A percentile compares a stretch with the other conserved stretches of the same genome.
These are phyloP conservation scores for Ciconia boyciana DNA, from an alignment of 2,113 vertebrate species.

Conservation along the genomic window DNA sequence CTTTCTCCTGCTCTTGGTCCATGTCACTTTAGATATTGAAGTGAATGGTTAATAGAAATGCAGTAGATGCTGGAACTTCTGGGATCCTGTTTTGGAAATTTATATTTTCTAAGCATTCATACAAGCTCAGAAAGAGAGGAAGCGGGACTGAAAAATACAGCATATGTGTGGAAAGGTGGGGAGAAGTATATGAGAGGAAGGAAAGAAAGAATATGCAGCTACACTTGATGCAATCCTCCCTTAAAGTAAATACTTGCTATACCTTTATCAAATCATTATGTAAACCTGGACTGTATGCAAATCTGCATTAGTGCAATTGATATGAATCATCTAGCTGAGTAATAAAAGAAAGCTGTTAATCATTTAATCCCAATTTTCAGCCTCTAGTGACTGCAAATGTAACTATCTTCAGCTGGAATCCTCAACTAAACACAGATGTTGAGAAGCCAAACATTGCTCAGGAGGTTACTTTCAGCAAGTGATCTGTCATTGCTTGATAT, in stretches of 20 bases:
- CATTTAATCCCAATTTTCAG: not conserved
- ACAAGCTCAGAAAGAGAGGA: not conserved
- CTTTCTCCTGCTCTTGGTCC: not conserved
- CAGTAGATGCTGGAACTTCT: not conserved
- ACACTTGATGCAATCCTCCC: not conserved
- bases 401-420: conserved; percentile 34
- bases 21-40: not conserved
- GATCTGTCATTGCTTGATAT: conserved; percentile 6
- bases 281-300: not conserved
- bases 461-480: conserved; percentile 20
- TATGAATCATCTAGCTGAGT: not conserved
- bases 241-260: not conserved
- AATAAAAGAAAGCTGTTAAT: conserved; percentile 8
- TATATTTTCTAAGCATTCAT: not conserved
- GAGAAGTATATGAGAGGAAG: not conserved
- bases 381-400: not conserved
- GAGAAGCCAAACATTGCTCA: not conserved
- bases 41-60: not conserved
- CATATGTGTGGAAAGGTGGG: not conserved
- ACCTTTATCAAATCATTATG: not conserved
- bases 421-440: conserved; percentile 29
- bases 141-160: not conserved
- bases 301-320: not conserved
- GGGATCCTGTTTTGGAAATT: not conserved
- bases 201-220: not conserved